A percentile compares a stretch with the other conserved stretches of the same genome.
Evolutionary conservation across 2,888 invertebrate genomes (phyloP).

Genomic region (Xylophagus ater): DNA sequence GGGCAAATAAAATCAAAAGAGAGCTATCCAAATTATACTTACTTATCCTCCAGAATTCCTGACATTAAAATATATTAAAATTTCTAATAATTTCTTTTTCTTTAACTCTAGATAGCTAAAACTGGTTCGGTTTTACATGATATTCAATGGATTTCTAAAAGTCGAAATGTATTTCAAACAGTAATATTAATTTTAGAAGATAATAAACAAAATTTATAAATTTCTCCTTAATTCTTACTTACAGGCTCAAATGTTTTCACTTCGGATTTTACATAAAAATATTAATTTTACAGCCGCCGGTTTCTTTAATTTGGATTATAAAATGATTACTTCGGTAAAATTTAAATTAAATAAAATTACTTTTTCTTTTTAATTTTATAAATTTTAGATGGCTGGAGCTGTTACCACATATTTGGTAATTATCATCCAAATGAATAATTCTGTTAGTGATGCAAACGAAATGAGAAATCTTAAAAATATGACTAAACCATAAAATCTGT

Average conservation of each 20-base stretch:
- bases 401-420: constrained; percentile 27
- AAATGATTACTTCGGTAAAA: constrained; percentile 26
- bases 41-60: too few relatives aligned
- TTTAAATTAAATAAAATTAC: background rate
- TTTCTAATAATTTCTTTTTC: constrained; percentile 2
- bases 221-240: constrained; percentile 9
- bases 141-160: constrained; percentile 18
- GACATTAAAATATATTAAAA: too few relatives aligned
- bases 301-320: constrained; percentile 27
- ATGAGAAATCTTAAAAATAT: too few relatives aligned
- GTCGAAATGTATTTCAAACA: constrained; percentile 16
- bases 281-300: constrained; percentile 25
- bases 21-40: too few relatives aligned
- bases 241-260: constrained; percentile 24
- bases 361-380: constrained; percentile 4
- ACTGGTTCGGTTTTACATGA: constrained; percentile 24
- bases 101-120: constrained; percentile 25
- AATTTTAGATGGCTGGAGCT: constrained; percentile 24
- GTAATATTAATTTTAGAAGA: constrained; percentile 12
- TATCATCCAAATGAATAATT: constrained; percentile 27
- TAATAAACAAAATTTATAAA: background rate
- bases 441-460: too few relatives aligned
- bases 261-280: constrained; percentile 25
- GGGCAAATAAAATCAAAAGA: too few relatives aligned
- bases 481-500: too few relatives aligned